phyloP scores from a whole-genome alignment of 2,888 invertebrate genomes.

The Willowsia nigromaculata region DNA sequence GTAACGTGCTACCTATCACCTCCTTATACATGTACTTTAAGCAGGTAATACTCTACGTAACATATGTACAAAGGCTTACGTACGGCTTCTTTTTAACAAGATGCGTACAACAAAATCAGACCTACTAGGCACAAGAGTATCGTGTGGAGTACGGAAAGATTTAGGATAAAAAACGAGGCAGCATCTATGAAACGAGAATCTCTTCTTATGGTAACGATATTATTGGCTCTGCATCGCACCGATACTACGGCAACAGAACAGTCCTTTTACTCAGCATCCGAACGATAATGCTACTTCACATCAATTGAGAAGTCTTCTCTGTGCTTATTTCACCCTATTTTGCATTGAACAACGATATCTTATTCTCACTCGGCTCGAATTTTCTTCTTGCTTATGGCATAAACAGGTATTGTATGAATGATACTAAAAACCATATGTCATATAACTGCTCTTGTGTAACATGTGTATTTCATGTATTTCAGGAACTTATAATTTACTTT shows the following conservation, averaged over 20 bases:
- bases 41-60: slow-evolving; percentile 3
- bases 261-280: too few relatives aligned
- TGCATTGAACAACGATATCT: slow-evolving; percentile 22
- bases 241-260: not conserved
- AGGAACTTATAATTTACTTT: too few relatives aligned
- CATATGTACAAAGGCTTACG: slow-evolving; percentile 38
- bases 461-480: too few relatives aligned
- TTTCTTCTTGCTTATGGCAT: too few relatives aligned
- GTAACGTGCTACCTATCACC: not conserved
- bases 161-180: not conserved
- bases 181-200: not conserved
- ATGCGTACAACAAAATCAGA: not conserved
- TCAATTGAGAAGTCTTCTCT: not conserved
- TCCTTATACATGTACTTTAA: not conserved
- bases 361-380: not conserved
- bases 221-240: not conserved
- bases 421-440: too few relatives aligned
- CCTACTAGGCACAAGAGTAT: not conserved
- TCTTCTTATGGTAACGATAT: slow-evolving; percentile 23
- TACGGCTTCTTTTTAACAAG: slow-evolving; percentile 9
- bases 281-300: too few relatives aligned
- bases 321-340: slow-evolving; percentile 3
- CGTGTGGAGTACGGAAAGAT: not conserved
- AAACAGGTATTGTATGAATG: too few relatives aligned
- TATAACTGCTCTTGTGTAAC: too few relatives aligned